Conservation (phyloP, 1,140 invertebrate genomes). For the Steinernema feltiae region DNA sequence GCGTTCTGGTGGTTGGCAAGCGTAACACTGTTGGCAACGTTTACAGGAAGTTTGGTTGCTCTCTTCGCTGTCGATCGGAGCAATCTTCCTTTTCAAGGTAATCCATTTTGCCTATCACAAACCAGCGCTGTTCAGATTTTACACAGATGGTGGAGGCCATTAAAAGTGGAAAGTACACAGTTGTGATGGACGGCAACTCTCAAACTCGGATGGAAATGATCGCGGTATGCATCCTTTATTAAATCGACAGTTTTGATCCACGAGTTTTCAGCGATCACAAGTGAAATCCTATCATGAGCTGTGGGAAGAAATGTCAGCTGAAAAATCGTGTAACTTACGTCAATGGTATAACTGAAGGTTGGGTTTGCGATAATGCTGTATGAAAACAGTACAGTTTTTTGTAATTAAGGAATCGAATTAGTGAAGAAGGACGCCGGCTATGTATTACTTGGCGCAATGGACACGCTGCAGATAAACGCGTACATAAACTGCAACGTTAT, state of each 20-base stretch:
- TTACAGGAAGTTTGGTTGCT: conserved; percentile 40
- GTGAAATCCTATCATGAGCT: conserved; percentile 29
- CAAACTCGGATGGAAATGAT: conserved; percentile 39
- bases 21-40: conserved; percentile 38
- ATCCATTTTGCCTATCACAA: neutral
- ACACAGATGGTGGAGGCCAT: conserved; percentile 28
- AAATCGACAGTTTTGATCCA: neutral
- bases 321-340: conserved; percentile 33
- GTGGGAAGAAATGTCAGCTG: conserved; percentile 38
- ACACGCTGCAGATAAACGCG: conserved; percentile 30
- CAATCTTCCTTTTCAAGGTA: conserved; percentile 33
- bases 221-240: conserved; percentile 20
- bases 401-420: conserved; percentile 27
- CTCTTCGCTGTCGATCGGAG: conserved; percentile 38
- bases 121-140: conserved; percentile 20
- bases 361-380: neutral
- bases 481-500: conserved; percentile 31
- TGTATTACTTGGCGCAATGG: conserved; percentile 36
- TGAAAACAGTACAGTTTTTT: conserved; percentile 3
- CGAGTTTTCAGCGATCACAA: conserved; percentile 34
- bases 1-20: conserved; percentile 39
- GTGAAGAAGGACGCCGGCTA: conserved; percentile 25
- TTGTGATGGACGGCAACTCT: conserved; percentile 38
- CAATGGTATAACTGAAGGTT: conserved; percentile 27
- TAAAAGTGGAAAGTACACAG: conserved; percentile 29